Base-by-base conservation (phyloP, 2,888 invertebrate genomes). In the Griposia aprilina region DNA sequence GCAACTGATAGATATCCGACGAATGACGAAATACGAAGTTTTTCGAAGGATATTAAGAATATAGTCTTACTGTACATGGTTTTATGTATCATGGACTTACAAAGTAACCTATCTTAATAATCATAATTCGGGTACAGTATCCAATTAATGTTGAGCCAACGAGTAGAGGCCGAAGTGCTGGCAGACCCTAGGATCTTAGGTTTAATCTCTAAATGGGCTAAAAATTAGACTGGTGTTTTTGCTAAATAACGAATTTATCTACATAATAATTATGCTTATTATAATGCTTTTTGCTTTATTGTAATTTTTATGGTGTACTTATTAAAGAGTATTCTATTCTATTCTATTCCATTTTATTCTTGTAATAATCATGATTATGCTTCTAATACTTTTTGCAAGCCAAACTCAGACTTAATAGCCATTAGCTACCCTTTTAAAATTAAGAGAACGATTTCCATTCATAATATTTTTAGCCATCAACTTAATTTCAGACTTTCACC, bases 61-160 rank as follows among this genome's bases (percentile, higher is more conserved):
- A 36, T 36, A 36, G 30, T 36, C 3, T 1, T 36, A 36, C 30
- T 36, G 30, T 36, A 66, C 3, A 6, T 26, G 17, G 41, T 20
- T 10, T 45, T 62, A 60, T 52, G 17, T 52, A 6, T 76, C 17
- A 17, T 30, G 17, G 30, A 41, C 52, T 30, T 77, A 30, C 5
- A 23, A 13, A 30, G 30, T 23, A 78, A 78, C 13, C 3, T 2
- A n/a, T 17, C 17, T 23, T 41, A 10, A 30, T 41, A 41, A 50
- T n/a, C 41, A 50, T 57, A n/a, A 63, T 75, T 63, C 20, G 13
- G 10, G 62, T 74, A 62, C 10, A 4, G 1, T 17, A 26, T 15
- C 36, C 6, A 82, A 75, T 82, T 57, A 55, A 50, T 41, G 13
- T 50, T 82, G 63, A 82, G 26, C 30, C 17, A 75, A 30, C 23